Evolutionary conservation across 2,113 vertebrate species (phyloP).

Genomic region (Leucoraja erinaceus): DNA sequence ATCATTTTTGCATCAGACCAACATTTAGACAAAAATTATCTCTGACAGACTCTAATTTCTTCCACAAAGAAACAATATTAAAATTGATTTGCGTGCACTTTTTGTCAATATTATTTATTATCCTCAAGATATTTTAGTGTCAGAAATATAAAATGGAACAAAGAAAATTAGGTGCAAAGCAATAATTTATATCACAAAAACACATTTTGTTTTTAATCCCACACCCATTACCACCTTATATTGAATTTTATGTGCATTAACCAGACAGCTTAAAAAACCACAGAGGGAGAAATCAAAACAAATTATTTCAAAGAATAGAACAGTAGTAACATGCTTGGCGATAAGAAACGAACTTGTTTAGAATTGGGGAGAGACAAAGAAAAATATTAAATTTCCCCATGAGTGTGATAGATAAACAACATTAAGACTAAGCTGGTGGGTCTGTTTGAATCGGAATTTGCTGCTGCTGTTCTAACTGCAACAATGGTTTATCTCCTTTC

Average conservation of each 20-base stretch:
- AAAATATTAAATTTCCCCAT: background rate
- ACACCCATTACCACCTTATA: background rate
- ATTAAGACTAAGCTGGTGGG: background rate
- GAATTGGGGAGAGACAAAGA: background rate
- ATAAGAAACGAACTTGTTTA: background rate
- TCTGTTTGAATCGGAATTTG: background rate
- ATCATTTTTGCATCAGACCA: conserved; percentile 17
- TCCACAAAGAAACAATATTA: background rate
- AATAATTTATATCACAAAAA: conserved; percentile 5
- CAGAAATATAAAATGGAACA: conserved; percentile 13
- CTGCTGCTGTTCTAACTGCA: background rate
- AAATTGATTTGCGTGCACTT: conserved; percentile 6
- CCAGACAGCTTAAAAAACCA: background rate
- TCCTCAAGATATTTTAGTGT: background rate
- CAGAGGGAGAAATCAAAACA: conserved; percentile 14
- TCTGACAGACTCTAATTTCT: background rate
- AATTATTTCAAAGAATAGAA: background rate
- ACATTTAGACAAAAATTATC: conserved; percentile 18
- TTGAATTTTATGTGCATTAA: background rate
- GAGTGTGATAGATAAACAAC: background rate
- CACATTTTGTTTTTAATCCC: background rate
- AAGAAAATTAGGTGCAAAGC: background rate
- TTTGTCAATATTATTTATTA: conserved; percentile 33
- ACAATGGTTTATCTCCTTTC: background rate
- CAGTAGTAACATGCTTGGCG: background rate